Conservation (phyloP, 1,140 invertebrate genomes). For the Babylonia areolata region DNA sequence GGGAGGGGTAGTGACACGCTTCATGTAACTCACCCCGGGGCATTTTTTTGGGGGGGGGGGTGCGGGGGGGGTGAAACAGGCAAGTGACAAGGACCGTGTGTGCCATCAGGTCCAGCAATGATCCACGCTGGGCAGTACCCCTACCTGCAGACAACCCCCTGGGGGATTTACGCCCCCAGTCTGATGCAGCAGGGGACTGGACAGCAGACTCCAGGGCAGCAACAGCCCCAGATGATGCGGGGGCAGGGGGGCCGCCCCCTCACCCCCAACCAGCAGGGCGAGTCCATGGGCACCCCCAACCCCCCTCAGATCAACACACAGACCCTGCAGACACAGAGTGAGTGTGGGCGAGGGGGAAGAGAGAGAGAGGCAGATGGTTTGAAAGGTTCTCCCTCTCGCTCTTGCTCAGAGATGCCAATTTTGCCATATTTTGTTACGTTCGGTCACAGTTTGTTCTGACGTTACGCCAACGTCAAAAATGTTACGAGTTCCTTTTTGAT, state of each 20-base stretch:
- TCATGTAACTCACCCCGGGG: no score
- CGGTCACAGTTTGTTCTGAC: no score
- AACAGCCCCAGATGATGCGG: conserved; percentile 66
- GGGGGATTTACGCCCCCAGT: conserved; percentile 77
- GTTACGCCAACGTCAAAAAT: no score
- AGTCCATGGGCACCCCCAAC: conserved; percentile 54
- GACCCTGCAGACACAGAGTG: conserved; percentile 55
- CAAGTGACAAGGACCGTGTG: no score
- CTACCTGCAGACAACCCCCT: conserved; percentile 75
- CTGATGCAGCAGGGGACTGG: conserved; percentile 67
- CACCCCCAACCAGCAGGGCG: conserved; percentile 76
- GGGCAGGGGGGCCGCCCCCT: conserved; percentile 76
- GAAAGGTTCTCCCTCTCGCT: no score
- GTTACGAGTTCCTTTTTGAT: no score
- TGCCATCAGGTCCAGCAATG: conserved; percentile 69
- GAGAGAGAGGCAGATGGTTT: no score
- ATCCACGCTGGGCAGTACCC: conserved; percentile 75
- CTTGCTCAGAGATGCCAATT: no score
- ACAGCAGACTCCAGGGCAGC: conserved; percentile 52
- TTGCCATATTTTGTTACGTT: no score
- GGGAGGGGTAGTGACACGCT: no score
- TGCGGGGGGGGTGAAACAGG: no score
- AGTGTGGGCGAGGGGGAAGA: conserved; percentile 1
- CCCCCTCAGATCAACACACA: conserved; percentile 46
- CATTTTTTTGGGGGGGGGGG: no score